Conservation (phyloP, 2,113 vertebrate species). For the Tricholaema leucomelas region DNA sequence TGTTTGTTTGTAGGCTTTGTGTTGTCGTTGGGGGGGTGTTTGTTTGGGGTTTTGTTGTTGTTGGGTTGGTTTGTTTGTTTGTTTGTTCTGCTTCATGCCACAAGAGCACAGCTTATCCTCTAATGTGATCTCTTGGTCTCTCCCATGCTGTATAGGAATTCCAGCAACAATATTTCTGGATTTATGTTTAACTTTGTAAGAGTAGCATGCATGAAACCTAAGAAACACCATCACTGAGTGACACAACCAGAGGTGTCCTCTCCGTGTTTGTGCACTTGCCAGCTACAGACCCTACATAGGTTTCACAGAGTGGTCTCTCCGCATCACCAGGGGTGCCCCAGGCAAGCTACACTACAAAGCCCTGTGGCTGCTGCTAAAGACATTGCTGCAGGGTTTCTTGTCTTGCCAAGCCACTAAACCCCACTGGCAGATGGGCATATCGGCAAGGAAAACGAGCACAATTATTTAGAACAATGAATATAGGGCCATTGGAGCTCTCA, state of each 20-base stretch:
- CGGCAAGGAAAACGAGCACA: neutral
- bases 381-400: neutral
- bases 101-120: neutral
- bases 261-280: accelerated
- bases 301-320: accelerated
- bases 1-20: neutral
- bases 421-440: neutral
- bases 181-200: neutral
- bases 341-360: neutral
- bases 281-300: accelerated
- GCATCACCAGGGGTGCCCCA: neutral
- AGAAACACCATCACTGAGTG: neutral
- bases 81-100: neutral
- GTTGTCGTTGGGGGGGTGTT: too few relatives aligned
- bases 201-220: neutral
- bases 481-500: neutral
- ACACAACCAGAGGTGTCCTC: neutral
- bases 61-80: neutral
- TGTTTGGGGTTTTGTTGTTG: neutral
- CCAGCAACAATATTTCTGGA: neutral
- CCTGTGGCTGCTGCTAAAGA: neutral
- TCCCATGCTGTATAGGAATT: neutral
- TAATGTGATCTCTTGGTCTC: neutral
- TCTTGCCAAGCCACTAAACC: neutral
- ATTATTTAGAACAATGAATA: neutral